Base-by-base conservation (phyloP, 2,113 vertebrate species). In the Saguinus midas region DNA sequence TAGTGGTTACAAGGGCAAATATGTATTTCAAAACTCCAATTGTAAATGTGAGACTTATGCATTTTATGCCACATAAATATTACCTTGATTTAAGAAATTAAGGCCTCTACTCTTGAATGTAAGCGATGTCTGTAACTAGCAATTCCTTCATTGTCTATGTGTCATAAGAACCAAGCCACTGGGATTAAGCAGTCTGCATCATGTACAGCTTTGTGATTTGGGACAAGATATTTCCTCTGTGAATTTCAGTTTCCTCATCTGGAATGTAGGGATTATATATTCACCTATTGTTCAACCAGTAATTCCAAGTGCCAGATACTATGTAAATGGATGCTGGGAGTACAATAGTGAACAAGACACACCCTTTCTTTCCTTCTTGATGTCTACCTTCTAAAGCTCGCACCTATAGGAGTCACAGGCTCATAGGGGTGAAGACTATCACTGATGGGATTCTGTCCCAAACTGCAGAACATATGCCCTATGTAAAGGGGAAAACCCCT, bases 201-300 rank as follows among this genome's bases (percentile, higher is more conserved):
- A 20, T 40, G 11, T 6, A 81, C 29, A 40, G n/a, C 50, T 79
- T 35, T 85, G 27, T 91, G 79, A 73, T 79, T 37, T 94, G 0
- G 80, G 45, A 13, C 0, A 23, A 72, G 32, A 37, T 76, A 35
- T 4, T 92, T 48, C 50, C 43, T 93, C 45, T 93, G 9, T 75
- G 55, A 91, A 91, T 86, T 87, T 90, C 40, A 66, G 37, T 45
- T 89, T 87, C 2, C 27, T 93, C n/a, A 87, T 90, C 17, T 78
- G 35, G 87, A 95, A 16, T 43, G 61, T 6, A 29, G n/a, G 0
- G 32, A 48, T 68, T 52, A 43, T 61, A 76, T 35, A 52, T 55
- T 87, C 21, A 40, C 48, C 70, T 85, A 11, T 45, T 78, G 16
- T 80, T 89, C 43, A 93, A 11, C 8, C 40, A 75, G 2, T 80